Evolutionary conservation across 2,113 vertebrate species (phyloP).

Genomic region (Dasypus novemcinctus): DNA sequence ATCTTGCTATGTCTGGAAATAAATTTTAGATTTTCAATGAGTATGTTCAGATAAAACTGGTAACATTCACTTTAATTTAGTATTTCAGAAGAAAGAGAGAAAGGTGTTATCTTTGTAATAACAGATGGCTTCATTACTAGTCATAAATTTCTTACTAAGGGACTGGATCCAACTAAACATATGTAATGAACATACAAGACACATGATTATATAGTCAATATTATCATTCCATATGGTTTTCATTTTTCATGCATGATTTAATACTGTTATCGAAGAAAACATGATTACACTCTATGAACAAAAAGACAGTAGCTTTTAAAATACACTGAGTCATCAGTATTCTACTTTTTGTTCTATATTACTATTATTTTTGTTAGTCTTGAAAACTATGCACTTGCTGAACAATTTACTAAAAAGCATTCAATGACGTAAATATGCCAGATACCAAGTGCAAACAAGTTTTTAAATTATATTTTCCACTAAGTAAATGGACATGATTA

Average conservation of each 20-base stretch:
- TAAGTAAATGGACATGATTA: not conserved
- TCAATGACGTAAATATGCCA: not conserved
- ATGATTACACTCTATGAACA: no score
- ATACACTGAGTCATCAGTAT: not conserved
- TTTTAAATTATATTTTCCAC: not conserved
- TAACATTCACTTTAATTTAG: constrained; percentile 64
- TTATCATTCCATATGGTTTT: constrained; percentile 25
- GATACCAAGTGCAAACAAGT: not conserved
- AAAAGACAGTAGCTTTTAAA: no score
- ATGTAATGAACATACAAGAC: not conserved
- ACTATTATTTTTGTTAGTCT: not conserved
- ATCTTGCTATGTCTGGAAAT: not conserved
- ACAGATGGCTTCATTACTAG: constrained; percentile 53
- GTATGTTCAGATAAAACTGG: constrained; percentile 48
- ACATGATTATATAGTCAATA: constrained; percentile 25
- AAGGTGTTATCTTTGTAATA: constrained; percentile 39
- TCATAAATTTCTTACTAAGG: constrained; percentile 52
- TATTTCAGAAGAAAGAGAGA: constrained; percentile 37
- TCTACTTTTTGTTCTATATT: constrained; percentile 5
- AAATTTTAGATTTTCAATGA: constrained; percentile 46
- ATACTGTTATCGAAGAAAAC: constrained; percentile 27
- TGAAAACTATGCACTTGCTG: not conserved
- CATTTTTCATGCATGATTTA: constrained; percentile 37
- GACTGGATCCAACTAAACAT: constrained; percentile 49
- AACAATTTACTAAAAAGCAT: not conserved